Conservation (phyloP, 92 coral and sea anemone genomes). For the Scolanthus callimorphus region DNA sequence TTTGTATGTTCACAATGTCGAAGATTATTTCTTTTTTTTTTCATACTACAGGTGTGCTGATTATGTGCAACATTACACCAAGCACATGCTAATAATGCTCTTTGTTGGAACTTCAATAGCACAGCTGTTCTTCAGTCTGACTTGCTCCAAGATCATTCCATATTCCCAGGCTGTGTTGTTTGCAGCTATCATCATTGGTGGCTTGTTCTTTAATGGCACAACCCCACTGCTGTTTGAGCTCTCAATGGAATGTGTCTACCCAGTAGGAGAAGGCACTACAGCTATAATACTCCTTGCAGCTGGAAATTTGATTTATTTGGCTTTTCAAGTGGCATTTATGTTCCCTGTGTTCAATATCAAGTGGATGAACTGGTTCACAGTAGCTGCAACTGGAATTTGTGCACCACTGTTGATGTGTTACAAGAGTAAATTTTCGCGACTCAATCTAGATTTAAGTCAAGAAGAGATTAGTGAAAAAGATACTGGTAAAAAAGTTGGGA, state of each 20-base stretch:
- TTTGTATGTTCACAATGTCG: too few relatives aligned
- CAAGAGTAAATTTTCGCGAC: slow-evolving; percentile 35
- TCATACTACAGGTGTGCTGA: slow-evolving; percentile 66
- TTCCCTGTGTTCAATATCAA: slow-evolving; percentile 31
- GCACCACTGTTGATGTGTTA: slow-evolving; percentile 36
- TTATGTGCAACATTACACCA: slow-evolving; percentile 42
- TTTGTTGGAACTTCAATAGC: slow-evolving; percentile 38
- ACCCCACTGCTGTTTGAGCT: slow-evolving; percentile 55
- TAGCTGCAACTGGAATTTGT: slow-evolving; percentile 20
- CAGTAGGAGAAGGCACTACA: slow-evolving; percentile 53
- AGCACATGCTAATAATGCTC: slow-evolving; percentile 33
- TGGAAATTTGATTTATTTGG: slow-evolving; percentile 12
- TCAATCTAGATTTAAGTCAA: slow-evolving; percentile 34
- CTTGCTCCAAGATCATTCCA: slow-evolving; percentile 58
- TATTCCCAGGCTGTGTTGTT: slow-evolving; percentile 45
- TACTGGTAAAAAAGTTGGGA: background rate
- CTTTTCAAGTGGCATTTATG: slow-evolving; percentile 51
- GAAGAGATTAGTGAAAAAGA: background rate
- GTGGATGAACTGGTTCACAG: slow-evolving; percentile 76
- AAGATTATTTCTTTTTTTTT: too few relatives aligned
- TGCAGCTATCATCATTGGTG: slow-evolving; percentile 44
- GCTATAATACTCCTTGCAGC: slow-evolving; percentile 29
- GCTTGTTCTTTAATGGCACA: slow-evolving; percentile 45
- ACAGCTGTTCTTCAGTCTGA: slow-evolving; percentile 43
- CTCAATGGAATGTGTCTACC: slow-evolving; percentile 59